Conservation (phyloP, 2,888 invertebrate genomes). For the Odontocolon sp. region DNA sequence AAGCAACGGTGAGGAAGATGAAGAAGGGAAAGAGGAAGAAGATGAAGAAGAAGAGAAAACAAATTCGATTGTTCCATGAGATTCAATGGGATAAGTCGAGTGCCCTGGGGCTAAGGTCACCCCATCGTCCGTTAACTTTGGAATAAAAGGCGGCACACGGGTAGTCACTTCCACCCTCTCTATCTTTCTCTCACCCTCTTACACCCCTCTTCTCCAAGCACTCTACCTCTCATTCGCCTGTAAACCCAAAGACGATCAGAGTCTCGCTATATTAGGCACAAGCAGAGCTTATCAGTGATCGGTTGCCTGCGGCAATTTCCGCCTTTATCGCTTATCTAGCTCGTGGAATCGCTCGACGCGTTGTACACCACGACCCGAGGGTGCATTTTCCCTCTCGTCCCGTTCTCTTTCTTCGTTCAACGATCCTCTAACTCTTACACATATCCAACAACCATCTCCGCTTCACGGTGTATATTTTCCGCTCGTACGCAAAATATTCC, state of each 20-base stretch:
- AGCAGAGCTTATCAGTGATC: constrained; percentile 69
- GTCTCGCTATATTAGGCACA: constrained; percentile 53
- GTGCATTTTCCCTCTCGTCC: constrained; percentile 38
- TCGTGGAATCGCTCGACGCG: constrained; percentile 64
- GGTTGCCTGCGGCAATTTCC: constrained; percentile 71
- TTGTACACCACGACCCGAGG: constrained; percentile 31
- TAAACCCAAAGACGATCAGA: constrained; percentile 43
- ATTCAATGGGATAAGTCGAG: constrained; percentile 41
- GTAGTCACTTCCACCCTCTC: constrained; percentile 43
- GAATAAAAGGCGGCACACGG: constrained; percentile 44
- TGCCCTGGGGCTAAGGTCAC: constrained; percentile 36
- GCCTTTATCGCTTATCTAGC: constrained; percentile 72
- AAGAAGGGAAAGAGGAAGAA: not conserved
- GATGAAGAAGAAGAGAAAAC: constrained; percentile 26
- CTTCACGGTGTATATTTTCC: constrained; percentile 2
- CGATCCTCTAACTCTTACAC: constrained; percentile 26
- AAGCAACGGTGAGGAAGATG: not conserved
- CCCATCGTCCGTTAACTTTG: constrained; percentile 48
- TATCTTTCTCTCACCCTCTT: not conserved
- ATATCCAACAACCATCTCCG: constrained; percentile 10
- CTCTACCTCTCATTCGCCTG: constrained; percentile 7
- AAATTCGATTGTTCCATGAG: constrained; percentile 45
- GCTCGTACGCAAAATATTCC: constrained; percentile 25
- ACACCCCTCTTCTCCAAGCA: not conserved
- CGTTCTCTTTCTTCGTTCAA: not conserved